Conservation (phyloP, 2,888 invertebrate species). For the Acholoe squamosa region DNA sequence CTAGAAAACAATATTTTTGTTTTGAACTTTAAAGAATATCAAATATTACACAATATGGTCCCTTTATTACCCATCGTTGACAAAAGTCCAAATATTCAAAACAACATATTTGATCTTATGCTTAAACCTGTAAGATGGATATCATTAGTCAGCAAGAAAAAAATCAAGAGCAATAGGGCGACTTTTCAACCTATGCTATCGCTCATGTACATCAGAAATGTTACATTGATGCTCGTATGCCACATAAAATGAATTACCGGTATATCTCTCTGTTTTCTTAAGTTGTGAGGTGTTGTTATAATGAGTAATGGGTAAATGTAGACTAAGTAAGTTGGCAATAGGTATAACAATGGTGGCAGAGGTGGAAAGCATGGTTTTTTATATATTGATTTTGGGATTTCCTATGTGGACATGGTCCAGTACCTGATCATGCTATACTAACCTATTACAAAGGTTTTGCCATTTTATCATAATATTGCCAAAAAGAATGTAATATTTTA, state of each 20-base stretch:
- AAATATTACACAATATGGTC: too few relatives aligned
- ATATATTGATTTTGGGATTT: neutral
- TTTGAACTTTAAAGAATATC: too few relatives aligned
- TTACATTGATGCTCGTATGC: neutral
- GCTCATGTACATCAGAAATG: constrained; percentile 34
- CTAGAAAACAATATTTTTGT: neutral
- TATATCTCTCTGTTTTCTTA: neutral
- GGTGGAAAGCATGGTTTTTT: constrained; percentile 12
- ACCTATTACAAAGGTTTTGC: neutral
- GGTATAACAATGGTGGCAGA: neutral
- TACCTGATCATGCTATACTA: neutral
- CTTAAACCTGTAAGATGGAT: too few relatives aligned
- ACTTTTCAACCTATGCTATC: constrained; percentile 32
- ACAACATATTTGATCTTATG: too few relatives aligned
- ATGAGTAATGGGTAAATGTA: too few relatives aligned
- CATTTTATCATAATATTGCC: too few relatives aligned
- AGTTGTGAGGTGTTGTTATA: constrained; percentile 23
- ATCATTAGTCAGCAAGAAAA: too few relatives aligned
- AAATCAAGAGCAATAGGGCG: neutral
- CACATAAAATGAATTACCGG: neutral
- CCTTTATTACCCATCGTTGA: too few relatives aligned
- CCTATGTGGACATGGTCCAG: neutral
- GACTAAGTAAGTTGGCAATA: neutral
- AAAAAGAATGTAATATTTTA: too few relatives aligned
- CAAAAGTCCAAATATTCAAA: too few relatives aligned